Conservation (phyloP, 2,113 vertebrate species). For the Saguinus imperator region DNA sequence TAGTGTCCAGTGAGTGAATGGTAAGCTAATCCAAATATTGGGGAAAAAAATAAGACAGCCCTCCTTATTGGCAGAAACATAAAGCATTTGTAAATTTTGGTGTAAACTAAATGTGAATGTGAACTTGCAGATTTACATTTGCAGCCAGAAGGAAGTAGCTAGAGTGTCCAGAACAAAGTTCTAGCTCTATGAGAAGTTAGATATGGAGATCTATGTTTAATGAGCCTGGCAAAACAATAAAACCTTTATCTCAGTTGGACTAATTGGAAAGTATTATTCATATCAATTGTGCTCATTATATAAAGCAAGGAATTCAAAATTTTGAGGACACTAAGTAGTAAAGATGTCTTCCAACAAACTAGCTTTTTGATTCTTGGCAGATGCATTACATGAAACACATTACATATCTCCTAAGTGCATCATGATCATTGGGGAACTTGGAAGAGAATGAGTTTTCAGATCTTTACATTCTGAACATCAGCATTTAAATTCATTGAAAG, state of each 20-base stretch:
- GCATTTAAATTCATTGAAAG: neutral
- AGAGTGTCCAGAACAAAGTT: neutral
- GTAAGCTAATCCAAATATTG: neutral
- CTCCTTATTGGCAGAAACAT: neutral
- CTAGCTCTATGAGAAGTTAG: neutral
- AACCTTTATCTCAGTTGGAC: neutral
- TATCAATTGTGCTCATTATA: neutral
- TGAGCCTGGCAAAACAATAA: neutral
- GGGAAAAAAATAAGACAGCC: neutral
- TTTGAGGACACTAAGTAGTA: neutral
- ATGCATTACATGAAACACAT: neutral
- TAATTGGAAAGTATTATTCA: neutral
- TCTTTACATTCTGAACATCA: neutral
- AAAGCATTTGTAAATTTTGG: constrained; percentile 20
- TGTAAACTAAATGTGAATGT: neutral
- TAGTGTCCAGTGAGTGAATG: neutral
- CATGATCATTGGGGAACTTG: neutral
- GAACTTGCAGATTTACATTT: neutral
- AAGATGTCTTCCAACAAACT: neutral
- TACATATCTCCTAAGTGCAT: too few species aligned
- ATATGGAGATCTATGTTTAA: constrained; percentile 51
- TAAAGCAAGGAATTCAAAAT: neutral
- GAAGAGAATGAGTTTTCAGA: neutral
- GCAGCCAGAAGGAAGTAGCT: constrained; percentile 48
- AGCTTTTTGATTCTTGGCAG: neutral